Evolutionary conservation across 2,888 invertebrate genomes (phyloP).

Genomic region (Cryptosula pallasiana): DNA sequence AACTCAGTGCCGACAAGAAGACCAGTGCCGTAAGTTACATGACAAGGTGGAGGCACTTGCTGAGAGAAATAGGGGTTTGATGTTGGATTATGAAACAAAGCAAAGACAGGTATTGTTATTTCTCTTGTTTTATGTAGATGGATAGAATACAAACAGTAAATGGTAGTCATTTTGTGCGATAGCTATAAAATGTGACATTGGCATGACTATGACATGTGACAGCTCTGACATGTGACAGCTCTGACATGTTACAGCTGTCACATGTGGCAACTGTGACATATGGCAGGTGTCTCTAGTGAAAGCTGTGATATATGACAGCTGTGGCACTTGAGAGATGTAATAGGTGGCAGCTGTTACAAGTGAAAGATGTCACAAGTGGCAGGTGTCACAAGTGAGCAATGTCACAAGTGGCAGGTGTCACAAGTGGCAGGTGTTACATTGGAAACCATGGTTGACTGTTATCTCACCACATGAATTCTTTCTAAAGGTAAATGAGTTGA

Average conservation of each 20-base stretch:
- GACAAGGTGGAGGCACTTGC: conserved; percentile 1
- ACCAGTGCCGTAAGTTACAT: conserved; percentile 21
- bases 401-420: neutral
- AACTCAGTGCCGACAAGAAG: conserved; percentile 25
- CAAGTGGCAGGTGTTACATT: neutral
- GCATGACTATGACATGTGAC: no score
- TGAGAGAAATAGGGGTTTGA: conserved; percentile 3
- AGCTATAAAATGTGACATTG: no score
- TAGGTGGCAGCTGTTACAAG: neutral
- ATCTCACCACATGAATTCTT: neutral
- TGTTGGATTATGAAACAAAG: conserved; percentile 18
- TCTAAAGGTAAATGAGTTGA: conserved; percentile 39
- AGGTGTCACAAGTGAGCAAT: neutral
- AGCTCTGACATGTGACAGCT: no score
- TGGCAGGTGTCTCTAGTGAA: no score
- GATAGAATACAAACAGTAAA: no score
- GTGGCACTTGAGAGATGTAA: no score
- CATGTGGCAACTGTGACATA: no score
- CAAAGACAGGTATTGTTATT: conserved; percentile 10
- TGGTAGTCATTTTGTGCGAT: no score
- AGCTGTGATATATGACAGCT: no score
- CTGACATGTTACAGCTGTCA: no score
- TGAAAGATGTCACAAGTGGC: neutral
- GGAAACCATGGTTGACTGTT: neutral
- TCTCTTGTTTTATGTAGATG: no score